A percentile compares a stretch with the other conserved stretches of the same genome.
Evolutionary conservation across 2,113 vertebrate genomes (phyloP).

Genomic region (Pomatostomus ruficeps): DNA sequence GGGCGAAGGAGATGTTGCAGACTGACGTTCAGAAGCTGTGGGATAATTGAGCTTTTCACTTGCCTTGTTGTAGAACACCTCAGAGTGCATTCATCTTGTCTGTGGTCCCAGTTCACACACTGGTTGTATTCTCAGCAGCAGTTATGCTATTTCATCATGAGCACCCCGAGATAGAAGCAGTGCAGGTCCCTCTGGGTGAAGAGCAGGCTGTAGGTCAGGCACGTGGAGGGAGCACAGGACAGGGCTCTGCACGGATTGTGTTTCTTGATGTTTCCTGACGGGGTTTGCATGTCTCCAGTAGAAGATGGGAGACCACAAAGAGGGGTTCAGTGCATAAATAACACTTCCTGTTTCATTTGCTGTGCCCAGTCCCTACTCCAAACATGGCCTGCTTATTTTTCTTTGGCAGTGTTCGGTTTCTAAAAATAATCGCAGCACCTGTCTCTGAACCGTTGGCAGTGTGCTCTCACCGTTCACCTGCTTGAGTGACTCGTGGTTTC

Average conservation of each 20-base stretch:
- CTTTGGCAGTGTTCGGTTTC: not conserved
- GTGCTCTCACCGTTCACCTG: not conserved
- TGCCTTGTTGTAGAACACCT: not conserved
- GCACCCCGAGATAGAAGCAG: accelerated
- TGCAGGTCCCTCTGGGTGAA: too few relatives aligned
- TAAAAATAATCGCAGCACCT: not conserved
- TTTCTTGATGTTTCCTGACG: not conserved
- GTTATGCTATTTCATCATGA: accelerated
- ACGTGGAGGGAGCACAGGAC: not conserved
- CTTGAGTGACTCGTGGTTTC: not conserved
- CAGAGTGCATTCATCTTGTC: not conserved
- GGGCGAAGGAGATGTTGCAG: not conserved
- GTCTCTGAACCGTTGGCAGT: not conserved
- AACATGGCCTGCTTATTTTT: not conserved
- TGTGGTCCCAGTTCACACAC: not conserved
- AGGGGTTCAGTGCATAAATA: not conserved
- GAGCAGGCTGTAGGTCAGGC: not conserved
- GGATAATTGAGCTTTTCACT: not conserved
- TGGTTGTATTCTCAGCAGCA: not conserved
- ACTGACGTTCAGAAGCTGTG: not conserved
- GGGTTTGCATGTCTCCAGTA: not conserved
- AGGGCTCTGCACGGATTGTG: not conserved
- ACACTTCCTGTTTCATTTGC: not conserved
- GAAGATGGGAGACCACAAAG: not conserved
- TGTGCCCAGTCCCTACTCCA: not conserved